phyloP scores from a whole-genome alignment of 2,797 vertebrate species.

The Phataginus tricuspis region DNA sequence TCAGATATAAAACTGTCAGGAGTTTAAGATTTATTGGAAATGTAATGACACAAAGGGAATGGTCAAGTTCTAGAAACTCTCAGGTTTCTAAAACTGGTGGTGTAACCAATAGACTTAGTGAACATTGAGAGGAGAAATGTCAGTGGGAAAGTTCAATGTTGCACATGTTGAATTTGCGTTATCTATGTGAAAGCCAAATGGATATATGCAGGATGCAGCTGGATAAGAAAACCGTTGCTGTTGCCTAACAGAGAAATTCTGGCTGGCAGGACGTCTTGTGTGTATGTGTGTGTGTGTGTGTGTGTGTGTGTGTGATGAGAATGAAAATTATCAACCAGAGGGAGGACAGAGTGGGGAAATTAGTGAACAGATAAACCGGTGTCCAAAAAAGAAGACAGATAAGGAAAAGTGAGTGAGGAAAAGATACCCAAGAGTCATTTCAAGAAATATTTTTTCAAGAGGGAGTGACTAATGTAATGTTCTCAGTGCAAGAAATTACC shows the following conservation, averaged over 20 bases:
- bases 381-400: background rate
- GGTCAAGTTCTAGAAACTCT: background rate
- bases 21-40: background rate
- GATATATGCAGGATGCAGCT: background rate
- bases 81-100: constrained; percentile 22
- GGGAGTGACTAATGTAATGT: background rate
- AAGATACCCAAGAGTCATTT: background rate
- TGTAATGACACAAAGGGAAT: background rate
- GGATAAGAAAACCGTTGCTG: background rate
- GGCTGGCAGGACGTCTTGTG: background rate
- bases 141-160: constrained; percentile 30
- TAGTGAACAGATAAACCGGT: background rate
- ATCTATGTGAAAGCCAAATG: constrained; percentile 25
- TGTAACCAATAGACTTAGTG: background rate
- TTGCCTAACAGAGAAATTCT: constrained; percentile 2
- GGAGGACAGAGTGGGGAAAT: background rate
- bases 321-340: constrained; percentile 5
- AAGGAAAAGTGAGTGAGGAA: background rate
- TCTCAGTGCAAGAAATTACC: background rate
- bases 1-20: background rate
- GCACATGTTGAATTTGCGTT: background rate
- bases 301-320: background rate
- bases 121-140: background rate
- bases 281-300: background rate
- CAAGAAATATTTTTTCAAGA: background rate